These are phyloP conservation scores for Cyprinus carpio DNA, from an alignment of 2,113 vertebrate species.

Conservation along the genomic window DNA sequence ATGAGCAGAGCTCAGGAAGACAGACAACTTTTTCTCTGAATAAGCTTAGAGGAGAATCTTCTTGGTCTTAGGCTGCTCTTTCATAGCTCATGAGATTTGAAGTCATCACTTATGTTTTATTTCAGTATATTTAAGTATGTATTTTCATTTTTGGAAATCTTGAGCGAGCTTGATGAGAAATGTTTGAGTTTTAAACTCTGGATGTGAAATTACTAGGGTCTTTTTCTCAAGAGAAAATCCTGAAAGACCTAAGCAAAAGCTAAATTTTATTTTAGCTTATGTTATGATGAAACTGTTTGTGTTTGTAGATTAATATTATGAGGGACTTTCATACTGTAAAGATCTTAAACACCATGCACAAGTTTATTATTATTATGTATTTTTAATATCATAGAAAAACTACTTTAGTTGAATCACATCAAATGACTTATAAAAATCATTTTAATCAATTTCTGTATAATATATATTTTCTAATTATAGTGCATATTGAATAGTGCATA, in stretches of 20 bases:
- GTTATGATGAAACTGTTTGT: too few species aligned
- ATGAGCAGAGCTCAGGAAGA: not conserved
- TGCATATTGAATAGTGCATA: too few species aligned
- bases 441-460: not conserved
- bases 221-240: not conserved
- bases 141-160: conserved; percentile 1
- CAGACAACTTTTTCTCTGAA: not conserved
- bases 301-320: too few species aligned
- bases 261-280: not conserved
- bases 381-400: not conserved
- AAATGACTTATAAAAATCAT: not conserved
- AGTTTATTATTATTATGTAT: not conserved
- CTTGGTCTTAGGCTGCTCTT: too few species aligned
- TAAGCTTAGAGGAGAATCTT: not conserved
- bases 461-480: too few species aligned
- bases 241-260: not conserved
- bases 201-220: not conserved
- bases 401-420: not conserved
- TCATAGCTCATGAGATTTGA: not conserved
- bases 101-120: not conserved
- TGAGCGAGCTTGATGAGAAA: not conserved
- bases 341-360: not conserved
- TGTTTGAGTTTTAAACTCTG: not conserved
- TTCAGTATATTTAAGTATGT: not conserved
- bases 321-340: too few species aligned